Base-by-base conservation (phyloP, 2,797 vertebrate genomes). In the Fistularia tabacaria region DNA sequence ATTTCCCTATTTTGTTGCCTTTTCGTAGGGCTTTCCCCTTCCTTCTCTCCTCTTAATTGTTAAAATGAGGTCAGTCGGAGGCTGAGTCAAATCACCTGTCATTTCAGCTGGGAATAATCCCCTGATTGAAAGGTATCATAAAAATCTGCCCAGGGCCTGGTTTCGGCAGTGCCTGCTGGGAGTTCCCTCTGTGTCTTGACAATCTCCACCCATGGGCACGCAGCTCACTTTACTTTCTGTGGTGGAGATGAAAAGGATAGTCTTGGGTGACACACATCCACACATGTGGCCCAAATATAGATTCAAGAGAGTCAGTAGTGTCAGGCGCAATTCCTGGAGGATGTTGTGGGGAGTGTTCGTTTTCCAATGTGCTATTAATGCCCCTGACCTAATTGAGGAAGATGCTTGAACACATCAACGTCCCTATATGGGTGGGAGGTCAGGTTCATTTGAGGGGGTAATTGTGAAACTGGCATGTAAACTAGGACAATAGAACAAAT, bases 61-160 rank as follows among this genome's bases (percentile, higher is more conserved):
- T 90, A 77, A 90, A 91, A 90, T 84, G 70, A 86, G 85, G 82
- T 87, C 85, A 89, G 89, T 89, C 89, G 83, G 74, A 89, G 87
- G 58, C 76, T 79, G 73, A 88, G 82, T 87, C 82, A 86, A 90
- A 90, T 90, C 87, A 90, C 87, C 88, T 90, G 88, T 87, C 87
- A 88, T 85, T 87, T 88, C 86, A 83, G 71, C 81, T 75, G 89
- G 88, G 87, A 88, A 82, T 87, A 71, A 64, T 56, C 44, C 9
- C 46, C 79, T 88, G 88, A 91, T 89, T 90, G 90, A 90, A 90
- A 90, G 87, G 88, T 88, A 89, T 90, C 86, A 88, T 86, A 83
- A 87, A 90, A 87, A 77, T 63, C 76, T 71, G 85, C 84, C 82
- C 66, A 85, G 80, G 83, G 79, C 79, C 76, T 80, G 79, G 65